Conservation (phyloP, 2,888 invertebrate genomes). For the Endotricha flammealis region DNA sequence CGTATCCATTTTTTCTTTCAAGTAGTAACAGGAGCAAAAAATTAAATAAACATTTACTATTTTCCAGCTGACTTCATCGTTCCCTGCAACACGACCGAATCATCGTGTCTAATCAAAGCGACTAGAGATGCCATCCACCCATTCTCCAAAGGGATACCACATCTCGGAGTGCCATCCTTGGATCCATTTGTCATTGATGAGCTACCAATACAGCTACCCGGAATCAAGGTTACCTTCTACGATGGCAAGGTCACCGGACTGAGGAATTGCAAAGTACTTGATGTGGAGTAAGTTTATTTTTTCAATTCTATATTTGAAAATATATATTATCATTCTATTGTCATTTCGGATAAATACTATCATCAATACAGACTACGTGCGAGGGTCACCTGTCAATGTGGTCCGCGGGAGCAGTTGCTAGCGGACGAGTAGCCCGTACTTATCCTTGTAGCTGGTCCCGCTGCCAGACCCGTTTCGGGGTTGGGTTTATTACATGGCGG, state of each 20-base stretch:
- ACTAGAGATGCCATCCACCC: conserved; percentile 65
- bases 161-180: conserved; percentile 57
- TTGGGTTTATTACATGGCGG: too few relatives aligned
- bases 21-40: too few relatives aligned
- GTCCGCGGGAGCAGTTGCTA: too few relatives aligned
- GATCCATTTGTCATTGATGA: conserved; percentile 66
- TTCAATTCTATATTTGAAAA: not conserved
- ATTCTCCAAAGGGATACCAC: conserved; percentile 59
- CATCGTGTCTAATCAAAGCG: conserved; percentile 56
- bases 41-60: conserved; percentile 11
- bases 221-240: conserved; percentile 66
- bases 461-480: too few relatives aligned
- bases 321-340: too few relatives aligned
- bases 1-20: too few relatives aligned
- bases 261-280: conserved; percentile 60
- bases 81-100: conserved; percentile 64
- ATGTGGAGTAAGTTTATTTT: conserved; percentile 61
- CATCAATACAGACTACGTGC: too few relatives aligned
- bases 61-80: conserved; percentile 63
- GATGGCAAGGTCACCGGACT: conserved; percentile 64
- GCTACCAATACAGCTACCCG: conserved; percentile 65
- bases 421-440: too few relatives aligned
- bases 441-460: too few relatives aligned
- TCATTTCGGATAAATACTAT: too few relatives aligned
- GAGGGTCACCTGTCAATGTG: too few relatives aligned